phyloP scores from a whole-genome alignment of 2,888 invertebrate species.

The Noctua comes region DNA sequence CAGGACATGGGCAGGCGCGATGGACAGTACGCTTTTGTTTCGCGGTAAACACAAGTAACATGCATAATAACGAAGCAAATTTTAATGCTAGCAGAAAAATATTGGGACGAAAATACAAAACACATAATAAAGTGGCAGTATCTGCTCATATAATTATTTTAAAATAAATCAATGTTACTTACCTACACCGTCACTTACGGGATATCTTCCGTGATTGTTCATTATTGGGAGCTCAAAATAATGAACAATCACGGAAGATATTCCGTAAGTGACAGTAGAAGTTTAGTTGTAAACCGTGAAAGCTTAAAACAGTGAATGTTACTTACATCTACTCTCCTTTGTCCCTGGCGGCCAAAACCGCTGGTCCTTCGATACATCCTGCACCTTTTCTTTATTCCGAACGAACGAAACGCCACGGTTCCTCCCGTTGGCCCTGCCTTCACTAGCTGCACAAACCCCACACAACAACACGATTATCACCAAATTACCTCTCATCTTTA shows the following conservation, averaged over 20 bases:
- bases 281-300: too few relatives aligned
- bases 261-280: too few relatives aligned
- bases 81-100: not conserved
- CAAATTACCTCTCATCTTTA: conserved; percentile 58
- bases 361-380: conserved; percentile 66
- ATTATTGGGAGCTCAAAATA: too few relatives aligned
- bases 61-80: not conserved
- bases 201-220: too few relatives aligned
- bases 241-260: too few relatives aligned
- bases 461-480: conserved; percentile 55
- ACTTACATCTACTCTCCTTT: conserved; percentile 86
- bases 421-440: conserved; percentile 62
- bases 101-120: not conserved
- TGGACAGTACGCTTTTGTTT: not conserved
- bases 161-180: conserved; percentile 70
- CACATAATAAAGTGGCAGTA: not conserved
- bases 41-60: not conserved
- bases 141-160: not conserved
- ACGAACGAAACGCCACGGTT: conserved; percentile 41
- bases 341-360: conserved; percentile 82
- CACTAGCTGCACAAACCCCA: conserved; percentile 70
- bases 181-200: too few relatives aligned
- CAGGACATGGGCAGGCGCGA: not conserved
- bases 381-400: conserved; percentile 31
- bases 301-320: too few relatives aligned